These are phyloP conservation scores for Panulirus ornatus DNA, from an alignment of 1,140 invertebrate species.

Conservation along the genomic window DNA sequence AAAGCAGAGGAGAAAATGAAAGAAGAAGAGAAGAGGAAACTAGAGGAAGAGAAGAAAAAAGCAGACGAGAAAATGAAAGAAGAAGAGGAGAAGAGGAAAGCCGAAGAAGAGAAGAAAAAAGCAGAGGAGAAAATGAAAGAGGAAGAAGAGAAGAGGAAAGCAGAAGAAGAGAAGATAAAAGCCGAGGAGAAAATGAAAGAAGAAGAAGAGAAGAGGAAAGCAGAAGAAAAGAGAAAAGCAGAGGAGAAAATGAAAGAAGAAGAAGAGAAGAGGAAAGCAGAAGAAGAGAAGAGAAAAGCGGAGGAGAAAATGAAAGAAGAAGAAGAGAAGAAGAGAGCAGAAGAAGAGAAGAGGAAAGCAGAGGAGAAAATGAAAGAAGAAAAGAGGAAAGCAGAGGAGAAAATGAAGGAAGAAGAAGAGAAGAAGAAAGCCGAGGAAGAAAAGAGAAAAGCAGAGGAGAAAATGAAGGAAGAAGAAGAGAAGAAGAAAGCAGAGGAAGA, in stretches of 20 bases:
- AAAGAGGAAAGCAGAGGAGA: neutral
- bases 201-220: neutral
- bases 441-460: neutral
- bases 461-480: neutral
- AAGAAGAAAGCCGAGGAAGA: neutral
- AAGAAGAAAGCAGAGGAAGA: neutral
- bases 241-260: neutral
- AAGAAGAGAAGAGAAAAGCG: neutral
- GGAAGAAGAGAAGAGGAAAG: neutral
- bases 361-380: neutral
- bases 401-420: neutral
- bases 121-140: neutral
- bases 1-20: conserved; percentile 16
- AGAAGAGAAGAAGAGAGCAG: neutral
- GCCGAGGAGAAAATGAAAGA: neutral
- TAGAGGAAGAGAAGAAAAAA: conserved; percentile 28
- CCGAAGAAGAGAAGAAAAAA: neutral
- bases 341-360: neutral
- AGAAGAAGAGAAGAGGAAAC: neutral
- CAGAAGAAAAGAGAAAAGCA: neutral
- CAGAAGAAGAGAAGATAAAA: neutral
- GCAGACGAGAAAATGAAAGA: neutral
- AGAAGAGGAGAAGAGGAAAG: neutral
- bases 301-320: neutral
- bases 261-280: neutral